Conservation (phyloP, 2,113 vertebrate species). For the Carlito syrichta region DNA sequence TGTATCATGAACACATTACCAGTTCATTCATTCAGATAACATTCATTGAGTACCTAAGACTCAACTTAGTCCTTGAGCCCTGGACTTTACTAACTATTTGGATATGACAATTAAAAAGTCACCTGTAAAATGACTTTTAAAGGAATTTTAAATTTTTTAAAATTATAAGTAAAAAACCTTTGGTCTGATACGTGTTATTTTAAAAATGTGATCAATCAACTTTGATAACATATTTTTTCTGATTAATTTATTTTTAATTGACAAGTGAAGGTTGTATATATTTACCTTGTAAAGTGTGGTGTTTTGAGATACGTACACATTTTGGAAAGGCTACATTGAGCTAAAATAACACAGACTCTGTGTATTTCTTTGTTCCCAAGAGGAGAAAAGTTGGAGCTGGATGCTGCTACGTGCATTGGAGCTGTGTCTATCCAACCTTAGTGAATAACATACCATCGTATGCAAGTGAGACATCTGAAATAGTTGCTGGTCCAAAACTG, state of each 20-base stretch:
- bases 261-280: background rate
- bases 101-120: background rate
- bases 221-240: background rate
- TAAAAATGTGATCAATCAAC: background rate
- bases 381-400: background rate
- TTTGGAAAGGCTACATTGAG: background rate
- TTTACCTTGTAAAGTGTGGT: background rate
- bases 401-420: background rate
- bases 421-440: background rate
- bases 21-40: background rate
- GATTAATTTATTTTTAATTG: background rate
- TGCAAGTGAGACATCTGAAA: background rate
- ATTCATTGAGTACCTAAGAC: background rate
- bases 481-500: slow-evolving; percentile 25
- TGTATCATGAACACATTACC: background rate
- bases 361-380: background rate
- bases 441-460: background rate
- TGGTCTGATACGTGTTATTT: background rate
- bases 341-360: background rate
- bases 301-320: background rate
- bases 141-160: background rate
- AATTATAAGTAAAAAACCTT: background rate
- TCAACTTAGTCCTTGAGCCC: no score
- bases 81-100: background rate
- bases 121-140: background rate